phyloP scores from a whole-genome alignment of 1,140 invertebrate species.

The Eupristina koningsbergeri region DNA sequence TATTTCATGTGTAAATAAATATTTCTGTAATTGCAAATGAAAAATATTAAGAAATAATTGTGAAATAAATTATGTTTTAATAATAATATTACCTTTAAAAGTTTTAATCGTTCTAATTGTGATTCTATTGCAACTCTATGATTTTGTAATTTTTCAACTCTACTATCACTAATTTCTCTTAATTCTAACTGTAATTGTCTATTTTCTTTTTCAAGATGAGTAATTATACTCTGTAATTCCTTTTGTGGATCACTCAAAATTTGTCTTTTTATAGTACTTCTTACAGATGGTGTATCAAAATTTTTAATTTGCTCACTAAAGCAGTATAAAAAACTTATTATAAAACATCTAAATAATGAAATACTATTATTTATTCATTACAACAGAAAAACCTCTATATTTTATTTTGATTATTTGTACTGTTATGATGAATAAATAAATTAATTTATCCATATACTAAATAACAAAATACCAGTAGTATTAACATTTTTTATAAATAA shows the following conservation, averaged over 20 bases:
- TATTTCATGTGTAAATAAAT: conserved; percentile 63
- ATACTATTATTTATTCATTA: not conserved
- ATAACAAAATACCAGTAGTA: not conserved
- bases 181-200: conserved; percentile 69
- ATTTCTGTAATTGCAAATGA: conserved; percentile 61
- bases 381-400: not conserved
- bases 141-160: conserved; percentile 65
- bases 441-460: not conserved
- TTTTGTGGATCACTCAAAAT: conserved; percentile 69
- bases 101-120: conserved; percentile 72
- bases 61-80: conserved; percentile 30
- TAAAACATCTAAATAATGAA: not conserved
- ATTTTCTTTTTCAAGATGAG: conserved; percentile 74
- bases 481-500: not conserved
- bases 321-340: conserved; percentile 23
- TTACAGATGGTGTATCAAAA: conserved; percentile 60
- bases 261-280: conserved; percentile 65
- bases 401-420: conserved; percentile 27
- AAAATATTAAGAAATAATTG: conserved; percentile 32
- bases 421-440: conserved; percentile 10
- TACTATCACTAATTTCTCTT: conserved; percentile 65
- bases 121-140: conserved; percentile 71
- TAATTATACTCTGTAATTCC: conserved; percentile 75
- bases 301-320: conserved; percentile 59
- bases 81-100: conserved; percentile 66